These are phyloP conservation scores for Acanthosepion pharaonis DNA, from an alignment of 2,888 invertebrate species.

Conservation along the genomic window DNA sequence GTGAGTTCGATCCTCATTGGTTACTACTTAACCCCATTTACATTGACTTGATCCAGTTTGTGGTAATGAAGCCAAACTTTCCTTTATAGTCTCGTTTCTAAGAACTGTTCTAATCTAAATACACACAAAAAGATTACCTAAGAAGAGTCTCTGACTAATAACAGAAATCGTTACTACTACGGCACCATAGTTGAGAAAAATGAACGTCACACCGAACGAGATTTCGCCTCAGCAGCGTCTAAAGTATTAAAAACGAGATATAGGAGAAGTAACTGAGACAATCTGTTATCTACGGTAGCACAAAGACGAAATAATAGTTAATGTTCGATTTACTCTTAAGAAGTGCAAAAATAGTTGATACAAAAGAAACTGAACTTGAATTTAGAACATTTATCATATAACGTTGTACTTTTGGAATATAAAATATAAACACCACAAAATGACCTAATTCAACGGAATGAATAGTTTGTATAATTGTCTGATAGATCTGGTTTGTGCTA, in stretches of 20 bases:
- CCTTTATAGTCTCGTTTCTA: too few relatives aligned
- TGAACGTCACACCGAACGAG: not conserved
- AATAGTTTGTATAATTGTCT: not conserved
- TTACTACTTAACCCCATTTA: too few relatives aligned
- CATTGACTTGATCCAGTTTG: too few relatives aligned
- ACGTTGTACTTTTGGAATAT: not conserved
- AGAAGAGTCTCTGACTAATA: not conserved
- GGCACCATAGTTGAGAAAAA: not conserved
- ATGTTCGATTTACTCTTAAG: not conserved
- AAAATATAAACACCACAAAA: not conserved
- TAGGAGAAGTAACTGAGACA: not conserved
- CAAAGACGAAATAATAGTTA: not conserved
- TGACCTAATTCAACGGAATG: not conserved
- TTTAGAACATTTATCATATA: not conserved
- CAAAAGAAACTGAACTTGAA: not conserved
- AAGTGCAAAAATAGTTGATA: not conserved
- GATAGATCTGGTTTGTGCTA: not conserved
- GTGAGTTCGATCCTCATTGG: too few relatives aligned
- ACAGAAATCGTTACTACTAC: not conserved
- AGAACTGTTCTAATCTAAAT: too few relatives aligned
- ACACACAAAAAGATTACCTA: too few relatives aligned
- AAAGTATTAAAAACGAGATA: not conserved
- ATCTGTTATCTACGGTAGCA: not conserved
- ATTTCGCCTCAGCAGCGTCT: not conserved
- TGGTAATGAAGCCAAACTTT: too few relatives aligned